A percentile compares a stretch with the other conserved stretches of the same genome.
These are phyloP conservation scores for Orchesellides sinensis DNA, from an alignment of 2,888 invertebrate genomes.

Conservation along the genomic window DNA sequence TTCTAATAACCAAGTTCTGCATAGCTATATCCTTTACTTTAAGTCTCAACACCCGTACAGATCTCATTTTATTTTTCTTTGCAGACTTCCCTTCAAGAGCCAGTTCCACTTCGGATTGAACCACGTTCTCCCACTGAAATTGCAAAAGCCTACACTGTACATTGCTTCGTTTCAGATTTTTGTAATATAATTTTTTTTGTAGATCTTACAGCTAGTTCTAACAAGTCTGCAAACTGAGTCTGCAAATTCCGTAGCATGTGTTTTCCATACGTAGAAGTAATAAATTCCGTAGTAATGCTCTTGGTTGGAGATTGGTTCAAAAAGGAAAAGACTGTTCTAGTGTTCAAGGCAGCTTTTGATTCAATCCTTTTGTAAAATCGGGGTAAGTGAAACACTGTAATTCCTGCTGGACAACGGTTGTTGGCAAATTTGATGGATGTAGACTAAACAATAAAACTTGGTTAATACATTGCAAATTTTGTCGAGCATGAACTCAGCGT, in stretches of 20 bases:
- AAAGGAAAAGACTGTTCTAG: slow-evolving; percentile 40
- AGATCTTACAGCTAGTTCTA: slow-evolving; percentile 34
- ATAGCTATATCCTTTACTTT: not conserved
- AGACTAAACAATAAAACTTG: slow-evolving; percentile 81
- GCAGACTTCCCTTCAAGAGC: not conserved
- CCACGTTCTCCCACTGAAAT: slow-evolving; percentile 21
- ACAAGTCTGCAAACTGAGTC: slow-evolving; percentile 15
- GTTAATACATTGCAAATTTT: not conserved
- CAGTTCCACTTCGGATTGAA: not conserved
- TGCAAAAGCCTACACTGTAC: not conserved
- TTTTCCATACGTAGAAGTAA: slow-evolving; percentile 44
- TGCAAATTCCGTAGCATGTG: slow-evolving; percentile 15
- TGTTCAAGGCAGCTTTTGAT: slow-evolving; percentile 27
- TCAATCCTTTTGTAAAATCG: slow-evolving; percentile 79
- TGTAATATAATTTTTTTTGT: not conserved
- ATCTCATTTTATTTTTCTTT: slow-evolving; percentile 8
- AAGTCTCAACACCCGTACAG: slow-evolving; percentile 11
- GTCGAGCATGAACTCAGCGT: not conserved
- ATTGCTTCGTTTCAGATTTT: not conserved
- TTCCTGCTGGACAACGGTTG: slow-evolving; percentile 56
- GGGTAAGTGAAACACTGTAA: slow-evolving; percentile 79
- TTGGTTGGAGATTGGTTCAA: not conserved
- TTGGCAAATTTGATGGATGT: slow-evolving; percentile 66
- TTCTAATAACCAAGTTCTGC: slow-evolving; percentile 13
- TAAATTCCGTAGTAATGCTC: slow-evolving; percentile 14